phyloP scores from a whole-genome alignment of 2,113 vertebrate genomes.

The Istiophorus platypterus region DNA sequence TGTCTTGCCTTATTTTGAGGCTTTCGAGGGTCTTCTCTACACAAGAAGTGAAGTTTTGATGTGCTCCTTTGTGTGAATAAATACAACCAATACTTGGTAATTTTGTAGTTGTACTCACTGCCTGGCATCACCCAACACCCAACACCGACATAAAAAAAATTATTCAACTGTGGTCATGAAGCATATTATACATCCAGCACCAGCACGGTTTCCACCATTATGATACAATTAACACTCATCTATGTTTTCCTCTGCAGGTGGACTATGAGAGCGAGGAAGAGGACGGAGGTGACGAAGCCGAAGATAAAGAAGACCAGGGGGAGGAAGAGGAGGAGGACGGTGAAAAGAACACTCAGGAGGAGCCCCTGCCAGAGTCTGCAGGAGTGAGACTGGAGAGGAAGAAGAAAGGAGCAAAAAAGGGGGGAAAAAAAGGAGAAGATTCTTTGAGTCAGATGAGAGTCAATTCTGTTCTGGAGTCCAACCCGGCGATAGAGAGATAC shows the following conservation, averaged over 20 bases:
- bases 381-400: constrained; percentile 15
- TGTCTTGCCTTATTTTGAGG: too few relatives aligned
- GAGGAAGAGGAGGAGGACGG: constrained; percentile 54
- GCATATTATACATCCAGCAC: neutral
- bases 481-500: constrained; percentile 86
- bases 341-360: neutral
- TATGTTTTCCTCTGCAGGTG: constrained; percentile 81
- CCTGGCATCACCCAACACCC: too few relatives aligned
- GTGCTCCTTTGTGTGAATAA: too few relatives aligned
- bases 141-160: too few relatives aligned
- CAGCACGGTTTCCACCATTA: neutral
- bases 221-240: neutral
- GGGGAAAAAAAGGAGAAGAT: constrained; percentile 46
- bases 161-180: neutral
- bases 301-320: constrained; percentile 53
- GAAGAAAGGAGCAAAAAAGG: constrained; percentile 25
- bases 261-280: constrained; percentile 97
- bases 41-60: too few relatives aligned
- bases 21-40: too few relatives aligned
- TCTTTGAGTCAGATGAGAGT: constrained; percentile 74
- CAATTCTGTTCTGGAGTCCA: constrained; percentile 82
- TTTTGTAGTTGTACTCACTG: neutral
- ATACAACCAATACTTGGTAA: too few relatives aligned
- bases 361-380: neutral
- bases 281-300: constrained; percentile 62